Percentiles rank a stretch among this genome's conserved stretches.
Conservation (phyloP, 2,888 invertebrate species). For the Apamea crenata region DNA sequence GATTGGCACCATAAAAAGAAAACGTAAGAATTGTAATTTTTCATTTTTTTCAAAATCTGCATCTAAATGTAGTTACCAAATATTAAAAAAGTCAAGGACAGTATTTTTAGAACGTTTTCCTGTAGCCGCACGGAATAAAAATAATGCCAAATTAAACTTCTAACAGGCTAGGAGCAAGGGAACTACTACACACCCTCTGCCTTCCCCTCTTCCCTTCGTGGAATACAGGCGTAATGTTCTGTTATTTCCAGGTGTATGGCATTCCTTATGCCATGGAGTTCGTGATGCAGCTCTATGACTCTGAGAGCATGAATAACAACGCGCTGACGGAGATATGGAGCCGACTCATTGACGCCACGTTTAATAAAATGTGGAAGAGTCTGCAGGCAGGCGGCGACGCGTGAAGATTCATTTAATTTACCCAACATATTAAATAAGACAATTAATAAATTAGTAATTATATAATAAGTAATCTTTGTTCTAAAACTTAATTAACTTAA, state of each 20-base stretch:
- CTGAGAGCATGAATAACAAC: fast-evolving
- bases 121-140: not conserved
- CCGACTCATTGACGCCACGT: constrained; percentile 76
- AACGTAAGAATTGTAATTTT: not conserved
- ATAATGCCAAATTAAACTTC: not conserved
- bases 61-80: no score
- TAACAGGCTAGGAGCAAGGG: not conserved
- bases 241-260: constrained; percentile 79
- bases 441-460: not conserved
- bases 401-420: not conserved
- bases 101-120: no score
- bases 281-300: constrained; percentile 80
- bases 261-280: constrained; percentile 83
- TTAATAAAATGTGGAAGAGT: constrained; percentile 74
- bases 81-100: no score
- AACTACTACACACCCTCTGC: not conserved
- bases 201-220: not conserved
- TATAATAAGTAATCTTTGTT: not conserved
- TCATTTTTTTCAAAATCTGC: not conserved
- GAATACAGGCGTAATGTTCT: not conserved
- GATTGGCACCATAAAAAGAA: not conserved
- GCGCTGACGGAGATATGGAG: constrained; percentile 78
- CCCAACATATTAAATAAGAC: not conserved
- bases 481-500: not conserved
- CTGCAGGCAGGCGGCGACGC: constrained; percentile 33